phyloP scores from a whole-genome alignment of 2,888 invertebrate genomes.

The Metacarcinus magister region DNA sequence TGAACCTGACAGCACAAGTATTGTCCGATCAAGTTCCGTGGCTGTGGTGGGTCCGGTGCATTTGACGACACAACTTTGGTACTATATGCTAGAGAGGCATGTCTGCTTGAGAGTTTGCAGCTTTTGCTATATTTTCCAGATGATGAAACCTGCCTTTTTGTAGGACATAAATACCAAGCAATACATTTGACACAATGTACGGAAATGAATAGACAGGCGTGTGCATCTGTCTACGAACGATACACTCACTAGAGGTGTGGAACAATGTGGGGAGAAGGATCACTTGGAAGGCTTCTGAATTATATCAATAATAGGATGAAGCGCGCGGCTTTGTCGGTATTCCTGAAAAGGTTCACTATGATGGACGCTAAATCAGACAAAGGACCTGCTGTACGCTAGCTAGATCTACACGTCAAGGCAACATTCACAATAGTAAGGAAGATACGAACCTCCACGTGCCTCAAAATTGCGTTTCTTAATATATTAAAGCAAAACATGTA shows the following conservation, averaged over 20 bases:
- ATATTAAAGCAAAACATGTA: too few species aligned
- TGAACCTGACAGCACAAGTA: neutral
- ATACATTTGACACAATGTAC: neutral
- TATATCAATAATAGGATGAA: conserved; percentile 18
- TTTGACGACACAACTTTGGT: neutral
- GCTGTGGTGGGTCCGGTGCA: neutral
- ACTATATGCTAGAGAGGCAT: neutral
- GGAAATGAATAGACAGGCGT: neutral
- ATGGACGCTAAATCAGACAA: neutral
- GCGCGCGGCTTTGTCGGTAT: neutral
- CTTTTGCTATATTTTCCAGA: neutral
- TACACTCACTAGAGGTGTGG: neutral
- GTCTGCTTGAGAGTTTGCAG: neutral
- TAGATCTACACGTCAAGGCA: neutral
- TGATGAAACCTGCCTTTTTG: neutral
- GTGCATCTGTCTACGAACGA: neutral
- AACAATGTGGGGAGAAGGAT: neutral
- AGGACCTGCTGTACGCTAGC: neutral
- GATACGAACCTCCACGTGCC: neutral
- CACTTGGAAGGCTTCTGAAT: neutral
- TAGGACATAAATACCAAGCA: neutral
- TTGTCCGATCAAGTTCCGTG: neutral
- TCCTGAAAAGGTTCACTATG: neutral
- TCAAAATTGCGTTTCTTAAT: too few species aligned
- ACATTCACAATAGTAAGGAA: neutral